Evolutionary conservation across 2,113 vertebrate species (phyloP).

Genomic region (Oceanites oceanicus): DNA sequence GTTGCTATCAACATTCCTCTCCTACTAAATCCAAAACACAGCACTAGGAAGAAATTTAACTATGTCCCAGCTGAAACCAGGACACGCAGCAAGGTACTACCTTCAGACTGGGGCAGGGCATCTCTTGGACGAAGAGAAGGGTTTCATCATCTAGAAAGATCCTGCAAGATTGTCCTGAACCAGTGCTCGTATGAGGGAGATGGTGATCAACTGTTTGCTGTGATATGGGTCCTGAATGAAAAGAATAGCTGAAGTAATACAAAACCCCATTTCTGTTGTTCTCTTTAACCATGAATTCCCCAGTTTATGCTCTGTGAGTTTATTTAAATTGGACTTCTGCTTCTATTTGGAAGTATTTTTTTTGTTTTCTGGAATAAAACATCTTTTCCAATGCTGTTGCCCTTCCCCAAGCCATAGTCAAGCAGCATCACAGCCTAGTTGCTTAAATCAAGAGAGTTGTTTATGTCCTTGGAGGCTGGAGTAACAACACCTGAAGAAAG

Average conservation of each 20-base stretch:
- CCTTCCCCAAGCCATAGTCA: background rate
- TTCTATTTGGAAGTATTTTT: conserved; percentile 14
- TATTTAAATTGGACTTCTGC: background rate
- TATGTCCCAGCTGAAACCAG: no score
- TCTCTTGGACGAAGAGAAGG: background rate
- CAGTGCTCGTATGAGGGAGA: background rate
- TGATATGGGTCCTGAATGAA: background rate
- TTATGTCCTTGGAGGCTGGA: conserved; percentile 2
- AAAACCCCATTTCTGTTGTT: background rate
- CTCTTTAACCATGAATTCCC: background rate
- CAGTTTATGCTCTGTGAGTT: background rate
- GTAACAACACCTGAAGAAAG: conserved; percentile 10
- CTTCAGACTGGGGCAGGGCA: background rate
- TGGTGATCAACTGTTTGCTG: background rate
- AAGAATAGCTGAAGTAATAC: background rate
- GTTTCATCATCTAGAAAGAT: background rate
- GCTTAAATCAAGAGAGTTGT: conserved; percentile 16
- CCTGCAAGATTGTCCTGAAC: background rate
- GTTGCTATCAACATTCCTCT: no score
- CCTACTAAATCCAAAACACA: no score
- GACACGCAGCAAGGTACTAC: background rate
- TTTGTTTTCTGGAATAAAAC: conserved; percentile 47
- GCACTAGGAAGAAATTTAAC: no score
- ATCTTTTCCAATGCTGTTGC: background rate
- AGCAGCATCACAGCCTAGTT: background rate